Conservation (phyloP, 2,888 invertebrate species). For the Noctua pronuba region DNA sequence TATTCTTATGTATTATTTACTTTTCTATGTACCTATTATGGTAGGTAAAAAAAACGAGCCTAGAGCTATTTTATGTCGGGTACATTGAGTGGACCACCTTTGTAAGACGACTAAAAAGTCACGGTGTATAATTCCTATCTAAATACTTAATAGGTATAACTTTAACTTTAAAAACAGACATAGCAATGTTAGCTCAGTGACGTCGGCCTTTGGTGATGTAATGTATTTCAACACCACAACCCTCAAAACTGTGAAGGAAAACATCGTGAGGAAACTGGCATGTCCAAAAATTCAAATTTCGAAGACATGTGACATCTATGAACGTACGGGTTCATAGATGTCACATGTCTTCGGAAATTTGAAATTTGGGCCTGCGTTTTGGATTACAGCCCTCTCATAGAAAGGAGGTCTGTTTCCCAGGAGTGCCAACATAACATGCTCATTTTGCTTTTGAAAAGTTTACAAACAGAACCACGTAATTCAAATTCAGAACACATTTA, state of each 20-base stretch:
- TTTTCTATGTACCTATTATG: too few relatives aligned
- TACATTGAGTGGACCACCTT: too few relatives aligned
- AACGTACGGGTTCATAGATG: too few relatives aligned
- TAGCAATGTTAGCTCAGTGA: neutral
- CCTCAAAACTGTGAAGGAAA: neutral
- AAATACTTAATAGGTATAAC: neutral
- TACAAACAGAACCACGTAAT: constrained; percentile 12
- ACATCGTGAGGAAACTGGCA: too few relatives aligned
- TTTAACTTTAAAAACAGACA: neutral
- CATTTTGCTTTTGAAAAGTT: neutral
- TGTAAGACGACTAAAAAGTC: too few relatives aligned
- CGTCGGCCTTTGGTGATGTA: neutral
- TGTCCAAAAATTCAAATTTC: neutral
- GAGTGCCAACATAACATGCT: neutral
- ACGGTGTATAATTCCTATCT: neutral
- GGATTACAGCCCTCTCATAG: neutral
- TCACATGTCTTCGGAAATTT: too few relatives aligned
- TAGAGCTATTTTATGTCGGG: too few relatives aligned
- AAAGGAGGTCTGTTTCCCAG: neutral
- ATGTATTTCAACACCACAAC: neutral
- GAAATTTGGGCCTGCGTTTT: too few relatives aligned
- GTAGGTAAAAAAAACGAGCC: too few relatives aligned
- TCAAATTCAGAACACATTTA: constrained; percentile 32
- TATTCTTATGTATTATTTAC: too few relatives aligned
- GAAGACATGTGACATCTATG: neutral